phyloP scores from a whole-genome alignment of 2,113 vertebrate genomes.

The Oceanites oceanicus region DNA sequence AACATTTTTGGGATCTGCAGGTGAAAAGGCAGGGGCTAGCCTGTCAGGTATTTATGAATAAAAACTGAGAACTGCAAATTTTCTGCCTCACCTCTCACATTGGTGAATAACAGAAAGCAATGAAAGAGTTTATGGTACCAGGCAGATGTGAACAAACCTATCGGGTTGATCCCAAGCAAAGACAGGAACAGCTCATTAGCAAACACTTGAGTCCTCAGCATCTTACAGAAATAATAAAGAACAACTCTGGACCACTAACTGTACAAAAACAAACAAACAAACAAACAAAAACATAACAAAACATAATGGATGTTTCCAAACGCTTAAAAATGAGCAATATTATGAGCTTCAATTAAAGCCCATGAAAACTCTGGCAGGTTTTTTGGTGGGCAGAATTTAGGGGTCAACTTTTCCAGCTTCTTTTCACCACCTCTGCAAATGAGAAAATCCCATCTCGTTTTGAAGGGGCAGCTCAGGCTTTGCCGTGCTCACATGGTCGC shows the following conservation, averaged over 20 bases:
- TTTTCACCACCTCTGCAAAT: background rate
- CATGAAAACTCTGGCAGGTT: background rate
- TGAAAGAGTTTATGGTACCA: background rate
- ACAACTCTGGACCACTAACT: background rate
- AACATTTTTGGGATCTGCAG: background rate
- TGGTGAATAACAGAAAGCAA: background rate
- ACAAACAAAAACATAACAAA: background rate
- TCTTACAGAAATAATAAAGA: background rate
- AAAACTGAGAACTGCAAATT: background rate
- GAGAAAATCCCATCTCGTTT: background rate
- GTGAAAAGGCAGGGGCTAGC: background rate
- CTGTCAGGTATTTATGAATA: background rate
- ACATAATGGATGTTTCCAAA: background rate
- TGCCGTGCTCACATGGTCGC: fast-evolving
- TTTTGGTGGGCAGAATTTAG: background rate
- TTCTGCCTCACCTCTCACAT: background rate
- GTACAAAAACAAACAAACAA: background rate
- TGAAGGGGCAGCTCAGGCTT: background rate
- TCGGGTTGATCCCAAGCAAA: background rate
- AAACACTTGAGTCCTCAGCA: background rate
- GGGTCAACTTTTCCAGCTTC: background rate
- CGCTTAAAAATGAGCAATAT: background rate
- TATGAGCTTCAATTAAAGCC: background rate
- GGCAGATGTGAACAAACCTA: background rate
- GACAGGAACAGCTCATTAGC: background rate